Evolutionary conservation across 2,797 vertebrate genomes (phyloP), one percentile per base, ranked within the genome.

Genomic region (Orientallactaga sibirica): DNA sequence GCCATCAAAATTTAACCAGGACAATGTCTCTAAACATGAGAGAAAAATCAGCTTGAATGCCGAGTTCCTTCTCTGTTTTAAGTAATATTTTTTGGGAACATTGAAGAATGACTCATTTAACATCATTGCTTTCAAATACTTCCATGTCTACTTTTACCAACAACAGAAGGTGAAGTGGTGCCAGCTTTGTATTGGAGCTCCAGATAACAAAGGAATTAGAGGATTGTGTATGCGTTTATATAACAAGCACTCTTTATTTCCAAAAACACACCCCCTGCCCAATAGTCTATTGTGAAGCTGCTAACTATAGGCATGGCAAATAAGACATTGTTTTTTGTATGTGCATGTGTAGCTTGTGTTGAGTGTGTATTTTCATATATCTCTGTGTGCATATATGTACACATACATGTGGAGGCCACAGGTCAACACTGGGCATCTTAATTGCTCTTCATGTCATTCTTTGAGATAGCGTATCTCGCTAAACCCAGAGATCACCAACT

Each of bases 51-150:
- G 43, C 25, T 48, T 52, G 78, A 85, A 90, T 76, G 71, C 75
- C 85, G 77, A 82, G 22, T 55, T 92, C 73, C 78, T 92, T 25
- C 22, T 74, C 62, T 82, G 25, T 90, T 94, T 82, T 84, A 78
- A 88, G 82, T 37, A 66, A 78, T 52, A 68, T 93, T 92, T 89
- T 64, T 74, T 92, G 58, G 80, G 80, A 88, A 87, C n/a, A 68
- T 6, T 79, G 78, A 86, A 62, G 86, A 86, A 83, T 93, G 94
- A 93, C 58, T 92, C 91, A 92, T 24, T 24, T 25, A 85, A 82
- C 58, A n/a, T 2, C 29, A 7, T 43, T 90, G 88, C 79, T 92
- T 93, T 88, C 86, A 90, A 92, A 88, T 71, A 78, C 43, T 33
- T 68, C 78, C 27, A 20, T 24, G 66, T 77, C 84, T 74, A 25